A percentile compares a stretch with the other conserved stretches of the same genome.
Evolutionary conservation across 30 jellyfish, hydroid and myxozoan genomes (phyloP).

Genomic region (Hydractinia echinata): DNA sequence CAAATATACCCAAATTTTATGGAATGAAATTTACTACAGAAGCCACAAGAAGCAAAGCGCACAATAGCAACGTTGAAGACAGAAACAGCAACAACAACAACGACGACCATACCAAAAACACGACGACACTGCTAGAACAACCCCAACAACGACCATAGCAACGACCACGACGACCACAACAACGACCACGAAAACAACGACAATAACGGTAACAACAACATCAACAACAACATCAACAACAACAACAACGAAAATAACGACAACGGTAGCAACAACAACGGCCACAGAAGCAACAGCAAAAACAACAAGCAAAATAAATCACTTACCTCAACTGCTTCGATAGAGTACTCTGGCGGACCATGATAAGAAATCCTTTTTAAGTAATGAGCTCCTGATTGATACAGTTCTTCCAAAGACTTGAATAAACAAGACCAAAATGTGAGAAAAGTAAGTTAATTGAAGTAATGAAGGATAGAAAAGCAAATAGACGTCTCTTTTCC

Average conservation of each 20-base stretch:
- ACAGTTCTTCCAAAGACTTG: conserved; percentile 74
- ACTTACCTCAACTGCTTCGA: conserved; percentile 81
- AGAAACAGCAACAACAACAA: no score
- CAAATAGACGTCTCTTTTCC: neutral
- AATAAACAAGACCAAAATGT: neutral
- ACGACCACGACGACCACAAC: no score
- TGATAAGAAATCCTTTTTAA: conserved; percentile 75
- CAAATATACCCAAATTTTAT: neutral
- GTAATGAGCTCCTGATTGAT: conserved; percentile 70
- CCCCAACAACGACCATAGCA: no score
- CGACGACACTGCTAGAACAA: no score
- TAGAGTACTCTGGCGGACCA: conserved; percentile 86
- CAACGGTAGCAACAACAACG: neutral
- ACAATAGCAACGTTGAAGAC: no score
- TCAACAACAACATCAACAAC: no score
- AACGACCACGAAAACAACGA: no score
- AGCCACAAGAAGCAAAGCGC: no score
- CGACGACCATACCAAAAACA: no score
- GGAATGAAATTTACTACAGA: neutral
- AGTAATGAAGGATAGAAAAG: neutral
- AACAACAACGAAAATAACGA: no score
- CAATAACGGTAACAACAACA: no score
- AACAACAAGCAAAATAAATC: neutral
- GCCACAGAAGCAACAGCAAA: no score
- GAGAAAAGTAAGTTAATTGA: neutral